Conservation (phyloP, 2,888 invertebrate genomes). For the Drosophila phalerata region DNA sequence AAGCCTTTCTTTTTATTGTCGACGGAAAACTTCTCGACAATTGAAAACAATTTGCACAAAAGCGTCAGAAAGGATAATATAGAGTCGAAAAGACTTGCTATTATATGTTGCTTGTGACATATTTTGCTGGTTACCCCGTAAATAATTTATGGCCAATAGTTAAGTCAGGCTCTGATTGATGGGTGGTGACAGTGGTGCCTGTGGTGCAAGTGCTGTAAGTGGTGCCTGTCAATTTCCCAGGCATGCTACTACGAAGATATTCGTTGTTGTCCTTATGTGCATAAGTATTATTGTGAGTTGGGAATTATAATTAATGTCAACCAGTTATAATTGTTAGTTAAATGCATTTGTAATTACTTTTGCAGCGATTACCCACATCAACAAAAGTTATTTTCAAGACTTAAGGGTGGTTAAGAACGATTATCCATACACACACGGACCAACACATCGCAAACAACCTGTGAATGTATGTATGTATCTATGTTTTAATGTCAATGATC, state of each 20-base stretch:
- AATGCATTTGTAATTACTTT: conserved; percentile 3
- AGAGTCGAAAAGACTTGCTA: conserved; percentile 4
- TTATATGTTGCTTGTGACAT: neutral
- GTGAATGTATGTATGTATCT: no score
- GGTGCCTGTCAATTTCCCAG: neutral
- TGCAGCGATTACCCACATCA: neutral
- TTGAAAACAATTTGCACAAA: conserved; percentile 54
- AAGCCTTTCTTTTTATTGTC: conserved; percentile 25
- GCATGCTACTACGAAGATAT: neutral
- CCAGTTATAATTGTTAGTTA: conserved; percentile 10
- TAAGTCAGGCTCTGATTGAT: conserved; percentile 4
- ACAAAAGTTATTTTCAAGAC: neutral
- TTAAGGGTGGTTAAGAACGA: neutral
- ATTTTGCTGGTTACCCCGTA: conserved; percentile 24
- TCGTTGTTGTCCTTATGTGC: neutral
- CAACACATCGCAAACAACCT: no score
- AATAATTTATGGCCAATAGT: conserved; percentile 50
- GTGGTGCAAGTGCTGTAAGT: neutral
- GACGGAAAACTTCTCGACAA: conserved; percentile 16
- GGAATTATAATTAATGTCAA: conserved; percentile 4
- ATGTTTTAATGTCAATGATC: no score
- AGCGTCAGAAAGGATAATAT: conserved; percentile 10
- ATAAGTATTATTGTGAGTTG: neutral
- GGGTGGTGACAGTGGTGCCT: neutral
- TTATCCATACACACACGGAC: no score